Evolutionary conservation across 1,140 invertebrate genomes (phyloP), one percentile per base, ranked within the genome.

Genomic region (Calephelis nemesis): DNA sequence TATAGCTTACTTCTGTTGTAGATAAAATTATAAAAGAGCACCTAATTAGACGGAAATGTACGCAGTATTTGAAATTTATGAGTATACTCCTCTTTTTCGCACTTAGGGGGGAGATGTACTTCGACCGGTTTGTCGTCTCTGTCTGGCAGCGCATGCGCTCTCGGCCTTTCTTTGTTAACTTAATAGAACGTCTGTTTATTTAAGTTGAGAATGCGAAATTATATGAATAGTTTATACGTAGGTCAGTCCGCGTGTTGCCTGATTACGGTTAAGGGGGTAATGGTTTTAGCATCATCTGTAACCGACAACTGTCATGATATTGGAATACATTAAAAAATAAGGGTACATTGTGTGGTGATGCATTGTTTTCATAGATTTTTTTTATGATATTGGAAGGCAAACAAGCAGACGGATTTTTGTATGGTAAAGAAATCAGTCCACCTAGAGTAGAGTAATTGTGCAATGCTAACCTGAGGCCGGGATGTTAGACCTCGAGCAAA

Each of bases 61-160:
- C 52, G 52, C 52, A 58, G 50, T 19, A 54, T 58, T 58, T 58
- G 52, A 58, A 58, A 58, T 58, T 58, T 58, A 58, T 58, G 52
- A 58, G 52, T 39, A 39, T 19, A 58, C 52, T 19, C 52, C 7
- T 58, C 52, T 30, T 15, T 58, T 30, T 58, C 6, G 6, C 5
- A 30, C 52, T 30, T 39, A 58, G 6, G 4, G 19, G 1, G 52
- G 11, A 11, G 30, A 11, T 30, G 52, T 19, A 58, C 19, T 58
- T 58, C 52, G 19, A 58, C 15, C 19, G 15, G 52, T 58, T 30
- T 10, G 19, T 15, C 11, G 10, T 58, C 52, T 58, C 52, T 58
- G 19, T 58, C 52, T 13, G 4, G 15, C 2, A 19, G 11, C 52
- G 52, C 52, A 58, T 58, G 52, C 52, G 52, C 19, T 30, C 4